phyloP scores from a whole-genome alignment of 2,797 vertebrate species.

The Trachops cirrhosus region DNA sequence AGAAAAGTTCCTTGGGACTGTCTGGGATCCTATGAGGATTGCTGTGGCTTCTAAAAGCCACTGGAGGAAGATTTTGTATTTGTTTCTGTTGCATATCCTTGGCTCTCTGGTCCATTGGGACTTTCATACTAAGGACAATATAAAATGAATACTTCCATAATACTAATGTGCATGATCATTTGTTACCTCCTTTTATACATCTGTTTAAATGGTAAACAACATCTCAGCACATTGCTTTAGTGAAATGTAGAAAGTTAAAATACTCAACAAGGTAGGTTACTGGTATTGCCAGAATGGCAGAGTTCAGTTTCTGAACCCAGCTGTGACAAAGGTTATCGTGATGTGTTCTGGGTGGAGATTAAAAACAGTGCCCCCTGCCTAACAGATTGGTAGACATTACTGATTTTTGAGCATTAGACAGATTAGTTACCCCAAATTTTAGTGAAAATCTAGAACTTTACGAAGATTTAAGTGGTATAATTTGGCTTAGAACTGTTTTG shows the following conservation, averaged over 20 bases:
- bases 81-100: not conserved
- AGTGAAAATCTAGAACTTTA: slow-evolving; percentile 15
- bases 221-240: not conserved
- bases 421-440: not conserved
- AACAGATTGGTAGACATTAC: not conserved
- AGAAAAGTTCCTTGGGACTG: not conserved
- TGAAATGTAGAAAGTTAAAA: slow-evolving; percentile 28
- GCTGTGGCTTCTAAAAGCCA: not conserved
- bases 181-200: not conserved
- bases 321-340: not conserved
- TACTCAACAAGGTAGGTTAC: not conserved
- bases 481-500: slow-evolving; percentile 5
- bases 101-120: not conserved
- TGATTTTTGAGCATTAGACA: not conserved
- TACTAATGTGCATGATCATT: not conserved
- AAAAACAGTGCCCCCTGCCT: not conserved
- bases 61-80: not conserved
- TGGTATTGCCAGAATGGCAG: not conserved
- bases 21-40: not conserved
- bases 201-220: not conserved
- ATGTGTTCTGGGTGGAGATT: not conserved
- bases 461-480: not conserved
- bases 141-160: not conserved
- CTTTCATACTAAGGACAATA: not conserved
- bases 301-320: slow-evolving; percentile 22